phyloP scores from a whole-genome alignment of 2,113 vertebrate genomes.

The Cygnus buccinator region DNA sequence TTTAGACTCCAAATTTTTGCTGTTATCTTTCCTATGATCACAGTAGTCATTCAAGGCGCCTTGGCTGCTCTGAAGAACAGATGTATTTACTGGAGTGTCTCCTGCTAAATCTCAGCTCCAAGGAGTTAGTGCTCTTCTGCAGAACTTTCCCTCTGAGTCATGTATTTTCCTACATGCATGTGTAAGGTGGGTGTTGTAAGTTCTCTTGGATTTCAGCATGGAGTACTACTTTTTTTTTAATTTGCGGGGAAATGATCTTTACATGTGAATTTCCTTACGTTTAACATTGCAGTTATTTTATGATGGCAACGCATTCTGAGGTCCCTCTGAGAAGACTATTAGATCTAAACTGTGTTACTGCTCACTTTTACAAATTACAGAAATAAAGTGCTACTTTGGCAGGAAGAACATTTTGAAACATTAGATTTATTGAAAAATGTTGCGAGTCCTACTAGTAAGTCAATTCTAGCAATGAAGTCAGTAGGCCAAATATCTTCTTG shows the following conservation, averaged over 20 bases:
- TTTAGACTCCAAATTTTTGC: not conserved
- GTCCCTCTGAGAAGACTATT: not conserved
- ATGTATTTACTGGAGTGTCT: not conserved
- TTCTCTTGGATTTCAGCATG: not conserved
- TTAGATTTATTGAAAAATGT: slow-evolving; percentile 23
- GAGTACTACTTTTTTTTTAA: not conserved
- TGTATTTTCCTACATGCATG: rapidly evolving
- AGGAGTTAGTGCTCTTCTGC: not conserved
- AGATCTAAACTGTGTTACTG: slow-evolving; percentile 24
- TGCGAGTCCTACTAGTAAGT: not conserved
- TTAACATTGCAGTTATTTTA: not conserved
- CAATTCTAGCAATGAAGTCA: not conserved
- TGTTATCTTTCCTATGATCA: not conserved
- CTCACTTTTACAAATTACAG: not conserved
- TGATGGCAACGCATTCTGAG: not conserved
- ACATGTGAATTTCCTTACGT: not conserved
- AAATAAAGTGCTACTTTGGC: slow-evolving; percentile 39
- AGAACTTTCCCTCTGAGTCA: not conserved
- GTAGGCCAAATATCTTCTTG: not conserved
- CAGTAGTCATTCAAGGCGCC: not conserved
- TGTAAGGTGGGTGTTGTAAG: not conserved
- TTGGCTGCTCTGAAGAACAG: not conserved
- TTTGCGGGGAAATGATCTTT: not conserved
- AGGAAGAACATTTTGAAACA: slow-evolving; percentile 20
- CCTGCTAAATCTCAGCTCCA: not conserved